Conservation (phyloP, 2,797 vertebrate genomes). For the Zalophus californianus region DNA sequence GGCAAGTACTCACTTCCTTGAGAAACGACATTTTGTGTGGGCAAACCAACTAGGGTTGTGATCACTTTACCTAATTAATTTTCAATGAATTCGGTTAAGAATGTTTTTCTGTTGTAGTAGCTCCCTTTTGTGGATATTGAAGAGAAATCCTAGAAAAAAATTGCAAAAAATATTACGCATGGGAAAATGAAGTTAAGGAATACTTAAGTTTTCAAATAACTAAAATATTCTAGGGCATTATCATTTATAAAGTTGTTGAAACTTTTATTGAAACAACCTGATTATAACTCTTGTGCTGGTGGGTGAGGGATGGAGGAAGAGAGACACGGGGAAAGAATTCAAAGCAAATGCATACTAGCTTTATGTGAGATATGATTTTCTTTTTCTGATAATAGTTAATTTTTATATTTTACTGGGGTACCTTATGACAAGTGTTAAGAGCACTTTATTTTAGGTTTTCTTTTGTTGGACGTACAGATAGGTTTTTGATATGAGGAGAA, state of each 20-base stretch:
- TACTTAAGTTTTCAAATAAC: not conserved
- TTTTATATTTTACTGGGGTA: not conserved
- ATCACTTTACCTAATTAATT: not conserved
- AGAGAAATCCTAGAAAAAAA: not conserved
- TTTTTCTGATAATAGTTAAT: not conserved
- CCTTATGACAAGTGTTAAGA: not conserved
- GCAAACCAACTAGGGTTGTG: not conserved
- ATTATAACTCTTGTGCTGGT: not conserved
- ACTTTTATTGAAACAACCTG: slow-evolving; percentile 20
- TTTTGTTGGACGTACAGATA: slow-evolving; percentile 71
- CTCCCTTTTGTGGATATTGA: not conserved
- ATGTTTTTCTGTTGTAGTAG: not conserved
- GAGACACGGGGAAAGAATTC: not conserved
- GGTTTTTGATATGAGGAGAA: slow-evolving; percentile 85
- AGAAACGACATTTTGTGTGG: not conserved
- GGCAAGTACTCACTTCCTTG: not conserved
- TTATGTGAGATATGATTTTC: not conserved
- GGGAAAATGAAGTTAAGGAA: rapidly evolving
- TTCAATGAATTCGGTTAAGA: slow-evolving; percentile 44
- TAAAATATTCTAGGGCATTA: not conserved
- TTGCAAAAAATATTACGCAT: not conserved
- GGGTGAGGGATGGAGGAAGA: not conserved
- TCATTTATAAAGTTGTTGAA: slow-evolving; percentile 32
- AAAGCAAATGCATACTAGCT: not conserved
- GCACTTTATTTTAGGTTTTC: slow-evolving; percentile 61